These are phyloP conservation scores for Seriola rivoliana DNA, from an alignment of 2,113 vertebrate species.

Conservation along the genomic window DNA sequence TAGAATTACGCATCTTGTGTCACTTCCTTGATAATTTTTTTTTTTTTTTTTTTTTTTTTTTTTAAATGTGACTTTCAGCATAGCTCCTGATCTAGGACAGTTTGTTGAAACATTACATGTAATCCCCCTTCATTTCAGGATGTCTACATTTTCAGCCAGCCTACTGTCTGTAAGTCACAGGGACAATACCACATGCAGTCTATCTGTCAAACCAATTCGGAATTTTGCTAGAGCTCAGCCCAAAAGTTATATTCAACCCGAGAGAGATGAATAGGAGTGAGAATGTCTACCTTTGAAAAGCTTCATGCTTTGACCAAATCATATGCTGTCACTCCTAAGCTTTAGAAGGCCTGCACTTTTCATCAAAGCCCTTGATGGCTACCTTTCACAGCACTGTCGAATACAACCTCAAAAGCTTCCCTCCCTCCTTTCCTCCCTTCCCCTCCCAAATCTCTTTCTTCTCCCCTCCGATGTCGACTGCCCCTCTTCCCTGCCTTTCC, in stretches of 20 bases:
- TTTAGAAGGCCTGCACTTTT: conserved; percentile 84
- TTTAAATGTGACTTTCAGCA: conserved; percentile 17
- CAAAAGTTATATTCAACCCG: conserved; percentile 76
- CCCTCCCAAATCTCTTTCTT: conserved; percentile 80
- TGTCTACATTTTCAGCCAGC: conserved; percentile 64
- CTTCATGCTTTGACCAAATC: conserved; percentile 84
- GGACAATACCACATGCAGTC: conserved; percentile 74
- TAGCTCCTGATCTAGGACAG: conserved; percentile 33
- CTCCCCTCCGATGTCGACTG: conserved; percentile 75
- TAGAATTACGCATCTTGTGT: conserved; percentile 29
- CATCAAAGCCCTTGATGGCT: conserved; percentile 84
- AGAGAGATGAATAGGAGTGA: conserved; percentile 73
- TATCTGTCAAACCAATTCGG: conserved; percentile 77
- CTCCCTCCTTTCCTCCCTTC: conserved; percentile 73
- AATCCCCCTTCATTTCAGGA: conserved; percentile 70
- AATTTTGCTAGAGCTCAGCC: conserved; percentile 74
- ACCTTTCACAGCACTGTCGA: conserved; percentile 82
- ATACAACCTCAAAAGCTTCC: conserved; percentile 82
- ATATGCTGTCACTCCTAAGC: conserved; percentile 85
- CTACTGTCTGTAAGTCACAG: conserved; percentile 65
- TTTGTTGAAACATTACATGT: conserved; percentile 54
- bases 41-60: too few species aligned
- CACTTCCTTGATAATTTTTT: conserved; percentile 34
- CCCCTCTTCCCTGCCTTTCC: conserved; percentile 47
- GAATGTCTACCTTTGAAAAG: conserved; percentile 83